Evolutionary conservation across 1,140 invertebrate genomes (phyloP), one percentile per base, ranked within the genome.

Genomic region (Tetranychus urticae): DNA sequence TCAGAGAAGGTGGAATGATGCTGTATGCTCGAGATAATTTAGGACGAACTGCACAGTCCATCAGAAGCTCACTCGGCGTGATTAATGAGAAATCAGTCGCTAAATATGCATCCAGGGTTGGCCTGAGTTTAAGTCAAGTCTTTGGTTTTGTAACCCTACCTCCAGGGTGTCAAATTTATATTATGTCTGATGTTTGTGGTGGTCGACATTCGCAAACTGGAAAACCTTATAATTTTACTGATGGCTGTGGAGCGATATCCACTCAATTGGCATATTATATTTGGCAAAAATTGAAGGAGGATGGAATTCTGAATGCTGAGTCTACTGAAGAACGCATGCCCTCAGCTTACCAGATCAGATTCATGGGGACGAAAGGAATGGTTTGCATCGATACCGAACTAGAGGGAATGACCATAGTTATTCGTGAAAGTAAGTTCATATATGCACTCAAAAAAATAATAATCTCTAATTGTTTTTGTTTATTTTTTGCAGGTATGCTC

Each of bases 131-230:
- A 70, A 84, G 58, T 78, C 80, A 23, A 70, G 74, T 57, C 85
- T 86, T 69, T 74, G 78, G 37, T 84, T 84, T 5, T 81, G 81
- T 0, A 79, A 82, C 67, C 85, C 83, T 70, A 78, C 81, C 2
- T 70, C 80, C 59, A 82, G 56, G 61, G 33, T 52, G 65, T 10
- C 55, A 66, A 39, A 56, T 64, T 23, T 36, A 63, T 34, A 35
- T 47, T 45, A 58, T 62, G 33, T 23, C 37, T 14, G 62, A 66
- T 56, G 55, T 62, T 14, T 63, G 42, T 36, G 60, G 63, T 59
- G 47, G 58, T 14, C 48, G 13, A 33, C 46, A 48, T 63, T 23
- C 64, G n/a, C 2, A 35, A 4, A 54, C 42, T 14, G 45, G 56
- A 13, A 66, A 61, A 52, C 59, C 60, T 10, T 68, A 68, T 61